phyloP scores from a whole-genome alignment of 2,113 vertebrate species.

The Burhinus bistriatus region DNA sequence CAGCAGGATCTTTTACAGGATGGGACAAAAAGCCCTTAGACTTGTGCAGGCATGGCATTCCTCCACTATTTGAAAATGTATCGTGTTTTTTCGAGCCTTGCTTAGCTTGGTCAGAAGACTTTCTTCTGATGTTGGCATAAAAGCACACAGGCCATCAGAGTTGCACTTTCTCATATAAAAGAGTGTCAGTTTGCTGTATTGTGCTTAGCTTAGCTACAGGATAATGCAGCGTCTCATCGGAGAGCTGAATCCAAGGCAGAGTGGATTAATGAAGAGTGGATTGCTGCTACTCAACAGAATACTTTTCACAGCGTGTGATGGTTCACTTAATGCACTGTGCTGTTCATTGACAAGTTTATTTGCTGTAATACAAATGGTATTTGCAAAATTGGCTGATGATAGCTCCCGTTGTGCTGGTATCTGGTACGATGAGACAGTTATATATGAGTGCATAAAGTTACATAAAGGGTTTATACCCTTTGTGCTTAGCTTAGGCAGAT shows the following conservation, averaged over 20 bases:
- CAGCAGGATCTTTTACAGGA: neutral
- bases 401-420: neutral
- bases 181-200: neutral
- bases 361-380: slow-evolving; percentile 42
- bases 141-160: neutral
- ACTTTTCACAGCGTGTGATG: neutral
- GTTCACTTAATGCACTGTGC: slow-evolving; percentile 18
- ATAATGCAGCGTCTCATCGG: neutral
- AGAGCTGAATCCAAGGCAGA: neutral
- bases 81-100: fast-evolving
- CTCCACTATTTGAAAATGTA: fast-evolving
- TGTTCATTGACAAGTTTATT: slow-evolving; percentile 28
- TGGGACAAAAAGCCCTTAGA: neutral
- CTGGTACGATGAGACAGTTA: neutral
- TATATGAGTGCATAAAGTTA: neutral
- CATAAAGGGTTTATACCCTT: neutral
- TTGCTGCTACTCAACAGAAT: slow-evolving; percentile 28
- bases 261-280: slow-evolving; percentile 49
- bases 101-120: neutral
- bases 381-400: slow-evolving; percentile 26
- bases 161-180: neutral
- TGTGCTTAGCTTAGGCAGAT: neutral
- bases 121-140: neutral
- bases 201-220: neutral
- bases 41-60: fast-evolving